A percentile compares a stretch with the other conserved stretches of the same genome.
phyloP scores from a whole-genome alignment of 30 jellyfish, hydroid and myxozoan species.

The Cassiopea andromeda region DNA sequence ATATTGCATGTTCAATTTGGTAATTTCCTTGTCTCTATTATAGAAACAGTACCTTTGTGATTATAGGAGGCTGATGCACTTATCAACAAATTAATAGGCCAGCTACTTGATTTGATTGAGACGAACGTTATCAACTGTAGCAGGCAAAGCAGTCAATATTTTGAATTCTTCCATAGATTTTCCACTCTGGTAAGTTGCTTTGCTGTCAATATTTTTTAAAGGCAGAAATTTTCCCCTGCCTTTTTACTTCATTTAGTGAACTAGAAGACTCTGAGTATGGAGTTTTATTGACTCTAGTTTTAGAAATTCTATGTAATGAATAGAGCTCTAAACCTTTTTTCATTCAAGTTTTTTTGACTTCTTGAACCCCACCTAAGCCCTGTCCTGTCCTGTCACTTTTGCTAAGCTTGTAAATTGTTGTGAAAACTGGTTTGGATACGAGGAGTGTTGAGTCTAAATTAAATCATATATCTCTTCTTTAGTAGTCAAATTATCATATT shows the following conservation, averaged over 20 bases:
- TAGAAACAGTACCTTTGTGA: background rate
- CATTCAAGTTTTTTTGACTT: too few species aligned
- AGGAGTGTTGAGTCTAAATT: too few species aligned
- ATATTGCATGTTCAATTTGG: too few species aligned
- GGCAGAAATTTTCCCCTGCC: background rate
- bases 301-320: too few species aligned
- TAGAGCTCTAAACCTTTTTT: too few species aligned
- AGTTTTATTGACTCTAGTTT: too few species aligned
- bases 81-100: conserved; percentile 71
- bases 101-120: conserved; percentile 74
- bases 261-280: background rate
- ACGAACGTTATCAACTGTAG: conserved; percentile 61
- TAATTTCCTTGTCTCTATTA: background rate
- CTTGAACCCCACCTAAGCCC: too few species aligned
- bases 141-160: conserved; percentile 80
- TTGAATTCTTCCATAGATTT: conserved; percentile 76
- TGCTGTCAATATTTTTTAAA: background rate
- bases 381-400: too few species aligned
- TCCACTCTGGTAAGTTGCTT: conserved; percentile 69
- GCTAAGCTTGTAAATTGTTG: too few species aligned
- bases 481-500: too few species aligned
- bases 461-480: too few species aligned
- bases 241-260: background rate
- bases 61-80: conserved; percentile 40
- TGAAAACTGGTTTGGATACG: too few species aligned